These are phyloP conservation scores for Drosophila repletoides DNA, from an alignment of 1,140 invertebrate species.

Conservation along the genomic window DNA sequence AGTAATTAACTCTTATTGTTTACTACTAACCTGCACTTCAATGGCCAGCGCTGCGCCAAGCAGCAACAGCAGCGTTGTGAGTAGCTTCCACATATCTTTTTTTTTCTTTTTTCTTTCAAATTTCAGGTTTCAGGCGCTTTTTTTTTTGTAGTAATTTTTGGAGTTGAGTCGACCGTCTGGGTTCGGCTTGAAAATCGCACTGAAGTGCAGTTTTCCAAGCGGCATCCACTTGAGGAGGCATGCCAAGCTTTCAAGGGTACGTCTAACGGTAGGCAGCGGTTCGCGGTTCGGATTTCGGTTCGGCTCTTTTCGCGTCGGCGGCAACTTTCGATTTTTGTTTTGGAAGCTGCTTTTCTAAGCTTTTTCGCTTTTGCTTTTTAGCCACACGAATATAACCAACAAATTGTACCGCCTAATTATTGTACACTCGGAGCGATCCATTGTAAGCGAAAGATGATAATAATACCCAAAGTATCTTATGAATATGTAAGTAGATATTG, in stretches of 20 bases:
- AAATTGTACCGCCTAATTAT: slow-evolving; percentile 18
- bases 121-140: too few relatives aligned
- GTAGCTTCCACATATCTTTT: slow-evolving; percentile 29
- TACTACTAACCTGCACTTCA: slow-evolving; percentile 64
- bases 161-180: slow-evolving; percentile 44
- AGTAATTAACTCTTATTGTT: slow-evolving; percentile 10
- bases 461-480: slow-evolving; percentile 39
- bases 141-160: slow-evolving; percentile 14
- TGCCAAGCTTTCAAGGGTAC: slow-evolving; percentile 70
- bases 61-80: slow-evolving; percentile 37
- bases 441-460: slow-evolving; percentile 32
- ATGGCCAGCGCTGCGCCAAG: slow-evolving; percentile 47
- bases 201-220: slow-evolving; percentile 63
- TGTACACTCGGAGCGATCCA: slow-evolving; percentile 1
- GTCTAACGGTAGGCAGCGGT: slow-evolving; percentile 32
- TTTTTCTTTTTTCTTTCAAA: not conserved
- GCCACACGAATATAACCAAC: not conserved
- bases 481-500: slow-evolving; percentile 36
- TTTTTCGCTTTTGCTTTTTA: slow-evolving; percentile 35
- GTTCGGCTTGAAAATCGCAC: slow-evolving; percentile 68
- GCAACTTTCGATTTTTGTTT: slow-evolving; percentile 52
- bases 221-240: slow-evolving; percentile 46
- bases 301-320: not conserved
- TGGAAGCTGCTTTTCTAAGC: slow-evolving; percentile 49
- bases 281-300: not conserved